Evolutionary conservation across 2,797 vertebrate species (phyloP).

Genomic region (Phrynocephalus guinanensis): DNA sequence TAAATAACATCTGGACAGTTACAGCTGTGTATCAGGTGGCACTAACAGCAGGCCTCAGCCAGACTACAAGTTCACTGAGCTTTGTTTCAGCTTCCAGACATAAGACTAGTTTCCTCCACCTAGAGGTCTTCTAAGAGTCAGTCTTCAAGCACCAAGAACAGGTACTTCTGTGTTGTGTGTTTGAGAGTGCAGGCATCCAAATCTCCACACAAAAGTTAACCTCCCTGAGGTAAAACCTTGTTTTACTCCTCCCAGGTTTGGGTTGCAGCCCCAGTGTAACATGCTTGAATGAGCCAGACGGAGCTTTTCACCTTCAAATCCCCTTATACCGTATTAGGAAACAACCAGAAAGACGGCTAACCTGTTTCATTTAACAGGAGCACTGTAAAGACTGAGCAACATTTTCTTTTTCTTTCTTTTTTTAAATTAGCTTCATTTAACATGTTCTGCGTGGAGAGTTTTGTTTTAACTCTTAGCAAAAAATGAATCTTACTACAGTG

Average conservation of each 20-base stretch:
- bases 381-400: neutral
- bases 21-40: neutral
- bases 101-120: neutral
- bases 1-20: no score
- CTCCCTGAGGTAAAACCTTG: neutral
- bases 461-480: constrained; percentile 3
- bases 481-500: constrained; percentile 15
- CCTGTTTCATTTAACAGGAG: neutral
- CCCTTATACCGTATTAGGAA: neutral
- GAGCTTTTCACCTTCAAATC: neutral
- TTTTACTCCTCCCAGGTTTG: neutral
- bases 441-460: neutral
- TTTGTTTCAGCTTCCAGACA: neutral
- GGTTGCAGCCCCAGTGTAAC: neutral
- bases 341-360: no score
- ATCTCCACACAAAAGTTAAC: neutral
- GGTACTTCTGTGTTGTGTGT: neutral
- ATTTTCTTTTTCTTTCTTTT: neutral
- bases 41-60: neutral
- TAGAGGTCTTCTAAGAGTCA: neutral
- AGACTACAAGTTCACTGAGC: neutral
- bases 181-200: neutral
- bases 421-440: neutral
- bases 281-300: neutral
- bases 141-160: no score